Percentiles rank a stretch among this genome's conserved stretches.
These are phyloP conservation scores for Himalopsyche phryganea DNA, from an alignment of 1,140 invertebrate species.

Conservation along the genomic window DNA sequence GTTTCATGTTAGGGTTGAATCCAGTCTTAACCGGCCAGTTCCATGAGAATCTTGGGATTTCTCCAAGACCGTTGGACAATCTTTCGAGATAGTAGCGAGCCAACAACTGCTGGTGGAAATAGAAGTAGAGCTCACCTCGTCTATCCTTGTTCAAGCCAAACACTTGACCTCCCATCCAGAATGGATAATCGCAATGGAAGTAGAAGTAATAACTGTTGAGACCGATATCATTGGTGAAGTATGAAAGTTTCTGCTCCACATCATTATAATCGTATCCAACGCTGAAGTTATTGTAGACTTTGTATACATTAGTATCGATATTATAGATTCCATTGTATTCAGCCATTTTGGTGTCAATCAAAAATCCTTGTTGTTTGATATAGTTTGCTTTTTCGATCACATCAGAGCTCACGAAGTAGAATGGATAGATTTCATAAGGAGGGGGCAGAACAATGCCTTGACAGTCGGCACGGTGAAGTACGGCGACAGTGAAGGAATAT, in stretches of 20 bases:
- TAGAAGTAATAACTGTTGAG: slow-evolving; percentile 63
- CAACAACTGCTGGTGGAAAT: slow-evolving; percentile 53
- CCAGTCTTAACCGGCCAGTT: slow-evolving; percentile 53
- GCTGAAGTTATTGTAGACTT: slow-evolving; percentile 19
- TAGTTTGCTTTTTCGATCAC: slow-evolving; percentile 59
- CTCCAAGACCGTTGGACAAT: slow-evolving; percentile 52
- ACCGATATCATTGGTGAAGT: slow-evolving; percentile 70
- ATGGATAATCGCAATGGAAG: slow-evolving; percentile 52
- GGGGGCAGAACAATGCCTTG: slow-evolving; percentile 59
- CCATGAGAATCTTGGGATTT: slow-evolving; percentile 53
- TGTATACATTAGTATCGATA: slow-evolving; percentile 12
- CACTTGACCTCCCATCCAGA: slow-evolving; percentile 48
- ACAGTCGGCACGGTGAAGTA: slow-evolving; percentile 60
- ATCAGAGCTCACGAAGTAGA: slow-evolving; percentile 59
- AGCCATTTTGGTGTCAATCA: slow-evolving; percentile 38
- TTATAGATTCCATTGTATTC: slow-evolving; percentile 41
- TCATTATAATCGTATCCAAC: slow-evolving; percentile 45
- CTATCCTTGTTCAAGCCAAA: slow-evolving; percentile 42
- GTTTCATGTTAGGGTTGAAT: slow-evolving; percentile 59
- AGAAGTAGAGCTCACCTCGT: slow-evolving; percentile 56
- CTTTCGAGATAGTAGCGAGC: slow-evolving; percentile 61
- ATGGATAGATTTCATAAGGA: slow-evolving; percentile 64
- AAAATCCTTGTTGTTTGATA: slow-evolving; percentile 57
- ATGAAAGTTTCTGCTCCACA: slow-evolving; percentile 60
- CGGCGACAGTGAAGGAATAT: slow-evolving; percentile 57